Percentiles rank a stretch among this genome's conserved stretches.
Evolutionary conservation across 2,888 invertebrate genomes (phyloP).

Genomic region (Sinelater perroti): DNA sequence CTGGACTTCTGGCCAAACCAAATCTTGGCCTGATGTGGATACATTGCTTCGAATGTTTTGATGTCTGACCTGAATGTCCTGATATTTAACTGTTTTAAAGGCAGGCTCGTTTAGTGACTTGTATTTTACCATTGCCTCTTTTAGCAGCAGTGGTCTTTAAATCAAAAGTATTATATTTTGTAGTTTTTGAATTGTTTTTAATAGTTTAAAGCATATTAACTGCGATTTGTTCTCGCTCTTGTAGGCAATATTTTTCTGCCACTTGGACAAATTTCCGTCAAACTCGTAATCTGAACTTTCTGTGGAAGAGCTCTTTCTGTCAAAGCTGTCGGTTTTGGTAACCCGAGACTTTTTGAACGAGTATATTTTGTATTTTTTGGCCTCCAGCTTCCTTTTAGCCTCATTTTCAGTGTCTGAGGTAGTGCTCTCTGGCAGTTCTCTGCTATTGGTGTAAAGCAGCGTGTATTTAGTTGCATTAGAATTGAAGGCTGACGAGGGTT

Average conservation of each 20-base stretch:
- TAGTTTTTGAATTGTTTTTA: constrained; percentile 55
- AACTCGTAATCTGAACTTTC: constrained; percentile 56
- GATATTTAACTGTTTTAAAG: constrained; percentile 42
- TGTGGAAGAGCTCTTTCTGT: constrained; percentile 49
- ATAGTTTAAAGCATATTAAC: constrained; percentile 56
- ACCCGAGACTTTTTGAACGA: constrained; percentile 51
- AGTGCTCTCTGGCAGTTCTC: constrained; percentile 22
- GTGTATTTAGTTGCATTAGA: constrained; percentile 26
- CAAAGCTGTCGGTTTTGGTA: constrained; percentile 38
- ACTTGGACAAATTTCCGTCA: constrained; percentile 45
- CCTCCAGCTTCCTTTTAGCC: constrained; percentile 16
- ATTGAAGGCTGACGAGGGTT: constrained; percentile 18
- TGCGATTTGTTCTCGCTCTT: constrained; percentile 58
- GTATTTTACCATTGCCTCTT: constrained; percentile 54
- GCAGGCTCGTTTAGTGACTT: constrained; percentile 56
- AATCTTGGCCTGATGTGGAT: constrained; percentile 57
- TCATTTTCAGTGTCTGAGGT: constrained; percentile 27
- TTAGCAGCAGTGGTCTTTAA: constrained; percentile 50
- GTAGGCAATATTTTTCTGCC: constrained; percentile 49
- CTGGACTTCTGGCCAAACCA: constrained; percentile 54
- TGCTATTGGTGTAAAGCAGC: constrained; percentile 27
- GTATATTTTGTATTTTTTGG: constrained; percentile 42
- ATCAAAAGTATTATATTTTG: constrained; percentile 59
- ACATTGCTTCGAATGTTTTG: constrained; percentile 53
- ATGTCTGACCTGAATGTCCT: constrained; percentile 51